phyloP scores from a whole-genome alignment of 2,888 invertebrate genomes.

The Mythimna loreyi region DNA sequence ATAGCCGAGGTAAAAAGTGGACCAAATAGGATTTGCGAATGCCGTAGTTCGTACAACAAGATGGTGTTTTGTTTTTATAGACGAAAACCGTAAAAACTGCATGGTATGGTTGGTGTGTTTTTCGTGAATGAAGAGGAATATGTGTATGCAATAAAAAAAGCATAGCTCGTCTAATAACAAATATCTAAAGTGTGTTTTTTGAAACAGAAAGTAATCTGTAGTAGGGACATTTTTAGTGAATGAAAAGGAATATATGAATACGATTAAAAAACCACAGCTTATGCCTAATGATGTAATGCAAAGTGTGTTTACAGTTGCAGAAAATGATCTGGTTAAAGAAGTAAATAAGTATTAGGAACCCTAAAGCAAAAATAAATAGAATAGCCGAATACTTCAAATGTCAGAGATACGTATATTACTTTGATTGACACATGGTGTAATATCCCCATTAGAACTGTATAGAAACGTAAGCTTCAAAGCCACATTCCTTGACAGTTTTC shows the following conservation, averaged over 20 bases:
- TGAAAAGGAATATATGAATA: background rate
- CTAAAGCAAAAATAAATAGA: constrained; percentile 10
- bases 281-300: background rate
- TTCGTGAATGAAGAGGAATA: background rate
- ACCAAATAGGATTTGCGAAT: constrained; percentile 1
- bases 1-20: background rate
- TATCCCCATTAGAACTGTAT: constrained; percentile 10
- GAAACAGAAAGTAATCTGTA: too few relatives aligned
- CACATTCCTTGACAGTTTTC: constrained; percentile 7
- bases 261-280: background rate
- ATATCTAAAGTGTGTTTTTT: too few relatives aligned
- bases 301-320: background rate
- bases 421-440: constrained; percentile 37
- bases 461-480: background rate
- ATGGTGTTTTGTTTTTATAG: background rate
- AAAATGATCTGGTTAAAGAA: background rate
- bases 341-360: background rate
- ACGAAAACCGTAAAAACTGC: background rate
- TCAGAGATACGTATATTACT: constrained; percentile 31
- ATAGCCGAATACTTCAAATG: constrained; percentile 19
- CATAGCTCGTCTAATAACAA: too few relatives aligned
- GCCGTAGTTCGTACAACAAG: background rate
- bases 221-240: background rate
- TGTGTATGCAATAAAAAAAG: background rate
- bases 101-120: background rate